These are phyloP conservation scores for Stichodactyla helianthus DNA, from an alignment of 64 coral and sea anemone genomes.

Conservation along the genomic window DNA sequence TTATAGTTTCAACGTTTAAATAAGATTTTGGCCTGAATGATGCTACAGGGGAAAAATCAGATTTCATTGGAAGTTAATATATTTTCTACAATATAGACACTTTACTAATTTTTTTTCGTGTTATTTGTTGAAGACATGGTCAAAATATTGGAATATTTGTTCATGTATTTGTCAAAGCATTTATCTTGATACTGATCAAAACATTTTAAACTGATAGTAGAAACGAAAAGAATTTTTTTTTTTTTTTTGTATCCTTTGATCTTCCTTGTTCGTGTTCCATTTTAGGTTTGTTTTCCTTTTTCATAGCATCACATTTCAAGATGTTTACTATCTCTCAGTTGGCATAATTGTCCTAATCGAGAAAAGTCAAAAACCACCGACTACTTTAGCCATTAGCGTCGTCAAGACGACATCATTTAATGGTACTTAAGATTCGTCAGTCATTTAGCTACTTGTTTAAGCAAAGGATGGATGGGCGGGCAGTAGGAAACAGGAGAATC, in stretches of 20 bases:
- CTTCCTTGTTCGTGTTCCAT: neutral
- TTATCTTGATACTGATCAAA: too few relatives aligned
- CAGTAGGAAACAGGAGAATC: neutral
- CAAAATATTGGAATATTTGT: too few relatives aligned
- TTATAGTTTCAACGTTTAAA: too few relatives aligned
- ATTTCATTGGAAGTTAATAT: too few relatives aligned
- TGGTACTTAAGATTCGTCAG: neutral
- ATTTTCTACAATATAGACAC: too few relatives aligned
- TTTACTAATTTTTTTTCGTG: too few relatives aligned
- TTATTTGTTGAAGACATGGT: too few relatives aligned
- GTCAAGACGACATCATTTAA: neutral
- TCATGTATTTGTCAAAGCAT: too few relatives aligned
- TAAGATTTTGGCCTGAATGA: too few relatives aligned
- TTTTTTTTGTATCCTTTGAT: neutral
- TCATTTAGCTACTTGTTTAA: neutral
- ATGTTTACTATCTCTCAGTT: neutral
- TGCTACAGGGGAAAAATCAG: too few relatives aligned
- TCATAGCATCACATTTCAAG: neutral
- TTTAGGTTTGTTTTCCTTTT: neutral
- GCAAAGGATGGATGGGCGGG: neutral
- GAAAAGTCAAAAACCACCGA: neutral
- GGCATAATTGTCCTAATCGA: neutral
- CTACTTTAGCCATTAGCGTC: neutral
- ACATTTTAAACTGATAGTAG: neutral
- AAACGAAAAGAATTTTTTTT: too few relatives aligned